A percentile compares a stretch with the other conserved stretches of the same genome.
These are phyloP conservation scores for Leucophenga maculata DNA, from an alignment of 2,888 invertebrate species.

Conservation along the genomic window DNA sequence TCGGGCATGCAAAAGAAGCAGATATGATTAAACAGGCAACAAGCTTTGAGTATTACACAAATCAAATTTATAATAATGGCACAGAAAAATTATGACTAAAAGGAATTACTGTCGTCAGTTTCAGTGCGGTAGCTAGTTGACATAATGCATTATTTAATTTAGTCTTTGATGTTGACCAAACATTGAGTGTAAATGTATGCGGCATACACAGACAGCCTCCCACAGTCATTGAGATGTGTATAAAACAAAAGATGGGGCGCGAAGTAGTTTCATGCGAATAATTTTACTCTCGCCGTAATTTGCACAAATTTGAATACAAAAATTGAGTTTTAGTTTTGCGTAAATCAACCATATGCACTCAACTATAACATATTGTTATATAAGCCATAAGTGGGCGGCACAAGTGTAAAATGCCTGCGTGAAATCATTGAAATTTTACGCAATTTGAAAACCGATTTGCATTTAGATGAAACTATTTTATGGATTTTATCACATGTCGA, in stretches of 20 bases:
- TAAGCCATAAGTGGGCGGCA: not conserved
- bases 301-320: constrained; percentile 70
- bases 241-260: too few species aligned
- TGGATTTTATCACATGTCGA: not conserved
- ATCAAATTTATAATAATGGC: constrained; percentile 13
- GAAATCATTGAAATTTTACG: not conserved
- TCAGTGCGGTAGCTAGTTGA: not conserved
- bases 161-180: constrained; percentile 49
- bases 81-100: not conserved
- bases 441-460: constrained; percentile 24
- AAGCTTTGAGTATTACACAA: constrained; percentile 11
- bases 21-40: not conserved
- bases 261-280: not conserved
- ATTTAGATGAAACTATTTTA: constrained; percentile 22
- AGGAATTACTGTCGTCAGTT: constrained; percentile 3
- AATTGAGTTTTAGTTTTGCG: constrained; percentile 58
- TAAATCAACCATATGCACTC: constrained; percentile 16
- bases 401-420: not conserved
- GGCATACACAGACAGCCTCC: constrained; percentile 32
- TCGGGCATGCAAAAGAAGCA: constrained; percentile 41
- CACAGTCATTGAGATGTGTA: not conserved
- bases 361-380: not conserved
- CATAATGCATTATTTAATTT: constrained; percentile 49
- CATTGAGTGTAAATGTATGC: constrained; percentile 17
- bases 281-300: constrained; percentile 44